A percentile compares a stretch with the other conserved stretches of the same genome.
Evolutionary conservation across 1,140 invertebrate species (phyloP).

Genomic region (Archivesica marissinica): DNA sequence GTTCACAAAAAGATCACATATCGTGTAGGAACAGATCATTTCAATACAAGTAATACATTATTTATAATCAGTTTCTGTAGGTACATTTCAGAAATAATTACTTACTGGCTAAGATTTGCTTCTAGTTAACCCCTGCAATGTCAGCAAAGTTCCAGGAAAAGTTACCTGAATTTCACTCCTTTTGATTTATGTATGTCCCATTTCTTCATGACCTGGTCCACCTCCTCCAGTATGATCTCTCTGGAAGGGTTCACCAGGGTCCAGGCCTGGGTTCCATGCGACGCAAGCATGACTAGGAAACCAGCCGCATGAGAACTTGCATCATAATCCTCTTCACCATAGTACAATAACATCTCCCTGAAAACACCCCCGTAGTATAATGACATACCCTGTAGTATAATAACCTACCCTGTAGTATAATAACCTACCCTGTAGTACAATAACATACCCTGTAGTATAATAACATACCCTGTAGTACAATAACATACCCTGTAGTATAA

Average conservation of each 20-base stretch:
- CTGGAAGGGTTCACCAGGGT: conserved; percentile 15
- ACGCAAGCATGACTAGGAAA: conserved; percentile 29
- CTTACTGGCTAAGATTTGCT: not conserved
- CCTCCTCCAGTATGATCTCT: conserved; percentile 14
- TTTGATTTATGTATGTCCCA: conserved; percentile 39
- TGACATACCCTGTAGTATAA: too few species aligned
- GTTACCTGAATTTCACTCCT: conserved; percentile 53
- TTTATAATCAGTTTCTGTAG: too few species aligned
- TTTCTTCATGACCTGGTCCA: conserved; percentile 24
- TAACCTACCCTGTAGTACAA: too few species aligned
- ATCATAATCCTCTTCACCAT: conserved; percentile 18
- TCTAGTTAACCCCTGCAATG: not conserved
- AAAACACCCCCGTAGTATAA: too few species aligned
- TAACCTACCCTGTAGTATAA: too few species aligned
- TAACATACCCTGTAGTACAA: too few species aligned
- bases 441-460: too few species aligned
- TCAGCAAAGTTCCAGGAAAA: too few species aligned
- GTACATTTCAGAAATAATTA: not conserved
- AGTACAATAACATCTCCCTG: conserved; percentile 1
- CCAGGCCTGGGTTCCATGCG: conserved; percentile 23
- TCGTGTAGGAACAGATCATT: too few species aligned
- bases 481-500: too few species aligned
- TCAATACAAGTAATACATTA: too few species aligned
- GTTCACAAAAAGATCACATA: too few species aligned
- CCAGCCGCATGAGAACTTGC: conserved; percentile 49